These are phyloP conservation scores for Temnothorax nylanderi DNA, from an alignment of 1,140 invertebrate genomes.

Conservation along the genomic window DNA sequence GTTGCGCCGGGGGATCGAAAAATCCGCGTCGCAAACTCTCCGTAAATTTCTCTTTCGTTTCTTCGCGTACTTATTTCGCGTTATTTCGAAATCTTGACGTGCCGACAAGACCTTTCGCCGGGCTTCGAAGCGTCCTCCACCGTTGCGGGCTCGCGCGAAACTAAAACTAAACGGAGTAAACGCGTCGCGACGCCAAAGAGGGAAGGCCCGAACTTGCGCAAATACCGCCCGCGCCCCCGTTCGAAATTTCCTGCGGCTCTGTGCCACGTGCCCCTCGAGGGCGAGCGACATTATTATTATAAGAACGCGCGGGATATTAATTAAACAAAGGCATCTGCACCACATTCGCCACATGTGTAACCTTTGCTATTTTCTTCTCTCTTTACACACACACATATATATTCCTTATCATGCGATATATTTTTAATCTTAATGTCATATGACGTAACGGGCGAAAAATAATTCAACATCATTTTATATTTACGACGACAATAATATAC, in stretches of 20 bases:
- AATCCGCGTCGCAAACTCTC: not conserved
- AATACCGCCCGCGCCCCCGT: not conserved
- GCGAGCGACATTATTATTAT: not conserved
- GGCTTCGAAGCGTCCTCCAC: constrained; percentile 1
- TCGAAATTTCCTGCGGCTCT: not conserved
- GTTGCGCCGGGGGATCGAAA: not conserved
- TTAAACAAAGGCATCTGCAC: not conserved
- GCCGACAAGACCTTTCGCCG: not conserved
- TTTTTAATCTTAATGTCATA: constrained; percentile 13
- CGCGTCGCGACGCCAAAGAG: constrained; percentile 1
- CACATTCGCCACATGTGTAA: not conserved
- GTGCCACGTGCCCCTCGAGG: not conserved
- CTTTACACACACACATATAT: not conserved
- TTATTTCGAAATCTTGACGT: not conserved
- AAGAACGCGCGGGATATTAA: not conserved
- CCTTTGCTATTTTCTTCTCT: constrained; percentile 15
- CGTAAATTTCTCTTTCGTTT: not conserved
- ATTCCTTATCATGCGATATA: not conserved
- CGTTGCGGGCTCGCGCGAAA: constrained; percentile 38
- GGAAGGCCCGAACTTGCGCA: constrained; percentile 47
- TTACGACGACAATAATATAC: not conserved
- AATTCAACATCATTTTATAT: not conserved
- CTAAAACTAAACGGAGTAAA: not conserved
- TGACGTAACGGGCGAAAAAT: not conserved
- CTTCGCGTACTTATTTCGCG: not conserved